Evolutionary conservation across 1,140 invertebrate genomes (phyloP).

Genomic region (Diploscapter pachys): DNA sequence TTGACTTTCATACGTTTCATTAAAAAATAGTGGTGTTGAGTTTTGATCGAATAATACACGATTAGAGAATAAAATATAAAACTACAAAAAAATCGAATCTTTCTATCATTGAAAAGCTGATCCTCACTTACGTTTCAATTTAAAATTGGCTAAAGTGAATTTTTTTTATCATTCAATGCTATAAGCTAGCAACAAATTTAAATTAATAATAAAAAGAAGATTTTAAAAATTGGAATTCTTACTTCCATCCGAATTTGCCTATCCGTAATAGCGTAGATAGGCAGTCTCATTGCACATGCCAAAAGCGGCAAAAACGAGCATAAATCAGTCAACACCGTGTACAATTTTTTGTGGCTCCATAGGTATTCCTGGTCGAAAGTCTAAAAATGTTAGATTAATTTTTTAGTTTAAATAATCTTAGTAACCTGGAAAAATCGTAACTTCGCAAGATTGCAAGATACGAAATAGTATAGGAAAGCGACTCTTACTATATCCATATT

Average conservation of each 20-base stretch:
- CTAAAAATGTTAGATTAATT: background rate
- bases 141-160: conserved; percentile 8
- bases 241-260: conserved; percentile 39
- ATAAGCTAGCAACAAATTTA: conserved; percentile 7
- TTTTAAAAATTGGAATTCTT: background rate
- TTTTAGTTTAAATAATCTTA: background rate
- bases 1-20: no score
- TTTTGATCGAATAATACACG: no score
- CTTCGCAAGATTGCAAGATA: no score
- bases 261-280: conserved; percentile 46
- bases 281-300: conserved; percentile 43
- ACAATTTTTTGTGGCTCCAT: conserved; percentile 23
- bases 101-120: no score
- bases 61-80: no score
- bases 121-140: background rate
- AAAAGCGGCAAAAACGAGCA: conserved; percentile 48
- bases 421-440: no score
- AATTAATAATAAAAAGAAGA: background rate
- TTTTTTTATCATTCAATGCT: conserved; percentile 9
- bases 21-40: no score
- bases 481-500: no score
- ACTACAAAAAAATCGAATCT: no score
- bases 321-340: conserved; percentile 46
- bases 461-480: no score
- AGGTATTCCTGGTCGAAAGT: background rate